These are phyloP conservation scores for Operophtera brumata DNA, from an alignment of 2,888 invertebrate genomes.

Conservation along the genomic window DNA sequence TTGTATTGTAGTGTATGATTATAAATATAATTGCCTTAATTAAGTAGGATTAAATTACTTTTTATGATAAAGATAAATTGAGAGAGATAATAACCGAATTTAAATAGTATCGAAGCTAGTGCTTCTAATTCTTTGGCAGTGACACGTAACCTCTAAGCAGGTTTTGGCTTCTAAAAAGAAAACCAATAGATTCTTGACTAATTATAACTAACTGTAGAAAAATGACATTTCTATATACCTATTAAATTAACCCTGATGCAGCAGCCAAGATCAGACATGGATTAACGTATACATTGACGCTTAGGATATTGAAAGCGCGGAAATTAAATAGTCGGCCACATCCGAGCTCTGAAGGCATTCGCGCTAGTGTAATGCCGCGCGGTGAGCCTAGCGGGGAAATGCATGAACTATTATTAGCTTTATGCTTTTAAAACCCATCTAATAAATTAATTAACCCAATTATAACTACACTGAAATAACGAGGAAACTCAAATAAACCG, in stretches of 20 bases:
- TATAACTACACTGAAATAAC: too few relatives aligned
- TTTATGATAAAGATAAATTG: not conserved
- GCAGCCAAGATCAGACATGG: not conserved
- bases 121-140: too few relatives aligned
- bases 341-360: conserved; percentile 59
- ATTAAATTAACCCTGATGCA: not conserved
- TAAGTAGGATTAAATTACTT: conserved; percentile 3
- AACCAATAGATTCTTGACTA: too few relatives aligned
- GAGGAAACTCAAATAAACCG: too few relatives aligned
- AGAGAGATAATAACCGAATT: not conserved
- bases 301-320: conserved; percentile 56
- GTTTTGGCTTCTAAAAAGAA: too few relatives aligned
- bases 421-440: not conserved
- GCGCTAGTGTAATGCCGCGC: not conserved
- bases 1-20: not conserved
- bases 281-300: conserved; percentile 21
- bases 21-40: conserved; percentile 8
- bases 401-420: not conserved
- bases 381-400: not conserved
- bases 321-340: conserved; percentile 78
- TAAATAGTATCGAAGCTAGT: too few relatives aligned
- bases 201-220: too few relatives aligned
- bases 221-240: too few relatives aligned
- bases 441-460: not conserved
- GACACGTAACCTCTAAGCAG: too few relatives aligned